These are phyloP conservation scores for Pomatostomus ruficeps DNA, from an alignment of 2,113 vertebrate genomes.

Conservation along the genomic window DNA sequence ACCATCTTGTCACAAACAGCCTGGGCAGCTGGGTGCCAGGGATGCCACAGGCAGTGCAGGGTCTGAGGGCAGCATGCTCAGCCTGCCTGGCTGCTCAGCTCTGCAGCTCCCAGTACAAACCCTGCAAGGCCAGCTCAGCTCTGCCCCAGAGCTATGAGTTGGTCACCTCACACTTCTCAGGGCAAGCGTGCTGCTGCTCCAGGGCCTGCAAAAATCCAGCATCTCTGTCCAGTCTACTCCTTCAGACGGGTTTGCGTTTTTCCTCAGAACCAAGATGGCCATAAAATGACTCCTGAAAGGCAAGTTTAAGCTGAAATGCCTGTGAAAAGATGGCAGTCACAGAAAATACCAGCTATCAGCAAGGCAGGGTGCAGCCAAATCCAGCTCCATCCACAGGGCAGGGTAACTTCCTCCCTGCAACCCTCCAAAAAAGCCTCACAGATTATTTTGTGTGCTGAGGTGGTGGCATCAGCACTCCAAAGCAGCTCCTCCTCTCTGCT, in stretches of 20 bases:
- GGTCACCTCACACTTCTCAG: background rate
- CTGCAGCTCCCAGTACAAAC: background rate
- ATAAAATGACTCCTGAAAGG: background rate
- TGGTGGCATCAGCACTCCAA: background rate
- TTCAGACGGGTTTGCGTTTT: background rate
- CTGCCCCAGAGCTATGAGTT: fast-evolving
- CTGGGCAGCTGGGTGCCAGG: background rate
- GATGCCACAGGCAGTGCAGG: background rate
- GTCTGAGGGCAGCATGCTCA: background rate
- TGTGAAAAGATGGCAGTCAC: background rate
- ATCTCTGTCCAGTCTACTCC: background rate
- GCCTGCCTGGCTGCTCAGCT: background rate
- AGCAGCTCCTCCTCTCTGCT: slow-evolving; percentile 13
- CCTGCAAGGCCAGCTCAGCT: background rate
- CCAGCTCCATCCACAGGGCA: background rate
- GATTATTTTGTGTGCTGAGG: background rate
- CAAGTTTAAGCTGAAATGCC: background rate
- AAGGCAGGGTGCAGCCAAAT: background rate
- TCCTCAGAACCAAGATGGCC: background rate
- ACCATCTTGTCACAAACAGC: background rate
- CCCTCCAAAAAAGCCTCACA: background rate
- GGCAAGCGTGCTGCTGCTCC: background rate
- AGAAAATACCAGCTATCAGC: background rate
- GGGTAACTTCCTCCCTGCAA: background rate
- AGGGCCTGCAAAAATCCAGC: background rate